phyloP scores from a whole-genome alignment of 2,113 vertebrate species.

The Myotis brandtii region DNA sequence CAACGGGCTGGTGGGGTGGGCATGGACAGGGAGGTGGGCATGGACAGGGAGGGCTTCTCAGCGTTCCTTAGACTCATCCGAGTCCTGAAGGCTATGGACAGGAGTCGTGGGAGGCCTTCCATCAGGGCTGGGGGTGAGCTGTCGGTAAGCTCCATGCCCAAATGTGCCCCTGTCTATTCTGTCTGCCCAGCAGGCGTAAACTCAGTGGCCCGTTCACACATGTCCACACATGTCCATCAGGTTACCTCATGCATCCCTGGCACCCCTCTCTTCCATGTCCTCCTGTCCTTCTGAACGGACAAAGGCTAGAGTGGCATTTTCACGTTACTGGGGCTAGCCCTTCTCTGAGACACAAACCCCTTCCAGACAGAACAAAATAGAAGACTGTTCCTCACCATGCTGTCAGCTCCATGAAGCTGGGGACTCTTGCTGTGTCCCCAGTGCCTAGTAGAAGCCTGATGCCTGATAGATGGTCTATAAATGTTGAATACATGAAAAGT shows the following conservation, averaged over 20 bases:
- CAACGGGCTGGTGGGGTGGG: background rate
- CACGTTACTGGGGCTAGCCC: background rate
- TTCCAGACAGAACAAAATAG: background rate
- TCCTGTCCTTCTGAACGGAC: background rate
- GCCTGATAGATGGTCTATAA: background rate
- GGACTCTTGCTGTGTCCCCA: background rate
- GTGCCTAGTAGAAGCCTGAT: background rate
- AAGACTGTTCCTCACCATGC: background rate
- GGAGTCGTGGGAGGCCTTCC: background rate
- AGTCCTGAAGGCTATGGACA: background rate
- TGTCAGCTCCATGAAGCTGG: background rate
- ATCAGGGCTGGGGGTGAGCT: background rate
- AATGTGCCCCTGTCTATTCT: background rate
- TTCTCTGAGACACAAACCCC: background rate
- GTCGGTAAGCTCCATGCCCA: background rate
- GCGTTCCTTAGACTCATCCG: background rate
- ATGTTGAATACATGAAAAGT: background rate
- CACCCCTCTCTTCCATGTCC: background rate
- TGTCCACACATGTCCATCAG: accelerated
- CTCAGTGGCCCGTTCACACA: background rate
- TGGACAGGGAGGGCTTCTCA: background rate
- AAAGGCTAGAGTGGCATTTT: background rate
- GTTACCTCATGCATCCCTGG: background rate
- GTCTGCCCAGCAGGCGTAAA: background rate
- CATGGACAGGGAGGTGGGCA: no score